Evolutionary conservation across 2,113 vertebrate species (phyloP), one percentile per base, ranked within the genome.

Genomic region (Cairina moschata): DNA sequence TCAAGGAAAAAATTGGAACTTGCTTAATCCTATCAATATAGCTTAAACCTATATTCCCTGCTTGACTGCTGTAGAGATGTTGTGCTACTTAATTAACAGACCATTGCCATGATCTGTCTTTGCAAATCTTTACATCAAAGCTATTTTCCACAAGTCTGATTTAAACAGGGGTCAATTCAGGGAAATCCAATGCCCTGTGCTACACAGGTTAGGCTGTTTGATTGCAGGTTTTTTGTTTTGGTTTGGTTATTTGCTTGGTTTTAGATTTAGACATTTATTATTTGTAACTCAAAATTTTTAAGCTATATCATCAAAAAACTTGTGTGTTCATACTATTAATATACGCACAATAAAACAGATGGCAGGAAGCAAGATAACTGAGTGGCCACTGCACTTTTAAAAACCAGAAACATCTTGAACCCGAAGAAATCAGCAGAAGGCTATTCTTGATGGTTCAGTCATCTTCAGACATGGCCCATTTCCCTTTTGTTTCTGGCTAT

Each of bases 331-430:
- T 50, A n/a, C 13, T 90, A 79, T 77, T 85, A 83, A 91, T 58
- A 80, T 90, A 93, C 82, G 66, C 54, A 96, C 78, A 95, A 86
- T 83, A 82, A 83, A 93, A 76, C 85, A 97, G 88, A 97, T 90
- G 90, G 93, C 85, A 96, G 85, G 85, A 94, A 96, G 71, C 78
- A 90, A 78, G 74, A 42, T 82, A 95, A 81, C 87, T 94, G 84
- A 82, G 92, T 80, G 82, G 88, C 67, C 93, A 94, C 92, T 93
- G 94, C 78, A 85, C 54, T 87, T 94, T 85, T 29, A 73, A 79
- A 88, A 82, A 86, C 65, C 69, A 92, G 80, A 18, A 94, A 90
- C 82, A 86, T 90, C 93, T 83, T 93, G 87, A 95, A 85, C 63
- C 34, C 48, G 82, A 55, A 4, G 2, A 93, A 93, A 95, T 73